Conservation (phyloP, 2,888 invertebrate genomes). For the Platerodrilus igneus region DNA sequence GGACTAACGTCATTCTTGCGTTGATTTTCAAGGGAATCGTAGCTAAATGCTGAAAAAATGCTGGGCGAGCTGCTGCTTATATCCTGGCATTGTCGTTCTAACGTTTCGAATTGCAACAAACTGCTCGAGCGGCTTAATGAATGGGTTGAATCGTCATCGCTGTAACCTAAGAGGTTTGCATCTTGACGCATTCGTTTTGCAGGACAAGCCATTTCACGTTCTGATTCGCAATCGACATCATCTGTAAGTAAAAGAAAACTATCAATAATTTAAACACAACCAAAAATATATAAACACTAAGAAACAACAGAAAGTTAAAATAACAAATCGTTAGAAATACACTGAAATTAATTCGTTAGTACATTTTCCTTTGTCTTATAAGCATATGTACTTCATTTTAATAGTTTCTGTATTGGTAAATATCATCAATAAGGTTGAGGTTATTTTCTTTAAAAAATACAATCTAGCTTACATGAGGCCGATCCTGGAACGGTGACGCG, state of each 20-base stretch:
- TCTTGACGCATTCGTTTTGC: conserved; percentile 68
- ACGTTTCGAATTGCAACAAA: conserved; percentile 77
- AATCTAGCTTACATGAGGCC: too few species aligned
- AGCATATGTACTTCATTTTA: too few species aligned
- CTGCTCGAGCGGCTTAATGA: conserved; percentile 76
- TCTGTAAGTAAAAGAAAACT: conserved; percentile 39
- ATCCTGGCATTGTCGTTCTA: conserved; percentile 65
- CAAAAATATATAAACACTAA: too few species aligned
- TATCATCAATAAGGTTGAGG: too few species aligned
- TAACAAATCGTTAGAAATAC: too few species aligned
- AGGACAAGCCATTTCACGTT: conserved; percentile 71
- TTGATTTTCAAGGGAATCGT: conserved; percentile 52
- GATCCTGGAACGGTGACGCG: too few species aligned
- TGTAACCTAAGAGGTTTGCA: conserved; percentile 32
- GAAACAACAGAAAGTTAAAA: too few species aligned
- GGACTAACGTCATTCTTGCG: conserved; percentile 47
- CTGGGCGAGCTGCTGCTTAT: conserved; percentile 48
- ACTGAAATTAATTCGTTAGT: too few species aligned
- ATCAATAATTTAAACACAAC: too few species aligned
- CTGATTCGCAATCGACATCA: conserved; percentile 63
- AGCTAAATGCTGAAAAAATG: conserved; percentile 51
- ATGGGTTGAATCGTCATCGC: conserved; percentile 49
- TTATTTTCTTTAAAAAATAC: too few species aligned
- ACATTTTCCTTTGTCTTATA: too few species aligned
- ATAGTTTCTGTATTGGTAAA: too few species aligned